phyloP scores from a whole-genome alignment of 2,888 invertebrate species.

The Xanthostigma xanthostigma region DNA sequence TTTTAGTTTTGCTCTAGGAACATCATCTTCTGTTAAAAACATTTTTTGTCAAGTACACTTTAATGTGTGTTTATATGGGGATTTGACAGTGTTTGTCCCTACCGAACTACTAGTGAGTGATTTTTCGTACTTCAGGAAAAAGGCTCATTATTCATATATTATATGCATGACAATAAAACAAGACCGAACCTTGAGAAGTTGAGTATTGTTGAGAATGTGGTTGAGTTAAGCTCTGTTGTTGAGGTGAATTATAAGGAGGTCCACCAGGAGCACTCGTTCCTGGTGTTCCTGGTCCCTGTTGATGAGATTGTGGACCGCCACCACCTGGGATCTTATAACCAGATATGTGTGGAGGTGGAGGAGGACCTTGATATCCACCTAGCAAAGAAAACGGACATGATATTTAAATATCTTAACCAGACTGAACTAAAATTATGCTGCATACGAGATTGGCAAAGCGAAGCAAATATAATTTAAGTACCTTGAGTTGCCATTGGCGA shows the following conservation, averaged over 20 bases:
- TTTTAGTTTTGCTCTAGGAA: too few species aligned
- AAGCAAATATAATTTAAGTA: slow-evolving; percentile 12
- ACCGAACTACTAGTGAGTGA: too few species aligned
- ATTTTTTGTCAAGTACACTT: too few species aligned
- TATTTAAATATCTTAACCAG: too few species aligned
- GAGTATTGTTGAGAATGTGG: slow-evolving; percentile 30
- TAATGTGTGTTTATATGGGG: too few species aligned
- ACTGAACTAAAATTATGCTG: too few species aligned
- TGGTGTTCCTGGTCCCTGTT: slow-evolving; percentile 39
- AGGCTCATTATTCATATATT: too few species aligned
- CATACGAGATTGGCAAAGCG: too few species aligned
- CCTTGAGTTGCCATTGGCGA: slow-evolving; percentile 52
- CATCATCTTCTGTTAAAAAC: too few species aligned
- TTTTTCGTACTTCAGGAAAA: too few species aligned
- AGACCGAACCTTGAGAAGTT: slow-evolving; percentile 27
- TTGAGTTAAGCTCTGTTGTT: slow-evolving; percentile 10
- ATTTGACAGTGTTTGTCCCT: too few species aligned
- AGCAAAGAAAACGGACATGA: not conserved
- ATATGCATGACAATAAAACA: too few species aligned
- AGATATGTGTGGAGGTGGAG: slow-evolving; percentile 25
- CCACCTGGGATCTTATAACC: slow-evolving; percentile 8
- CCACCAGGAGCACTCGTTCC: slow-evolving; percentile 33
- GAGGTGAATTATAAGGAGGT: slow-evolving; percentile 19
- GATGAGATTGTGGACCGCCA: not conserved
- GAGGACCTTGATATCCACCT: slow-evolving; percentile 10